Base-by-base conservation (phyloP, 2,888 invertebrate genomes). In the Conops quadrifasciatus region DNA sequence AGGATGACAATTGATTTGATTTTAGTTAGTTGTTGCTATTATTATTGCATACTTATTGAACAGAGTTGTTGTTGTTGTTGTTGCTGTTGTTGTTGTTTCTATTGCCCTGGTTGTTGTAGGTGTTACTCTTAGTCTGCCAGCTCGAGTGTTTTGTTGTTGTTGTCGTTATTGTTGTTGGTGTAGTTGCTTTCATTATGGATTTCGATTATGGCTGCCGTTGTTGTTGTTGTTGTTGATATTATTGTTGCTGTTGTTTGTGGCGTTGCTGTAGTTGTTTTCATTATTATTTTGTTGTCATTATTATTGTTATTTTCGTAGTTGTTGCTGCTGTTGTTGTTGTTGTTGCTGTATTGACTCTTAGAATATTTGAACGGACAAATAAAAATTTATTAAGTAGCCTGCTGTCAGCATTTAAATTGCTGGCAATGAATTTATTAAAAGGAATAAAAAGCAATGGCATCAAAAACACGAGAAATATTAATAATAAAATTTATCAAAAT, bases 1-100 rank as follows among this genome's bases (percentile, higher is more conserved):
- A 73, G 74, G 75, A 72, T 72, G 75, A 75, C 75, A 76, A 76
- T 76, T 76, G 75, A 76, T 75, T 76, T 75, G 75, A 76, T 74
- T 74, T 75, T 74, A 73, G 73, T 70, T 72, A 73, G 72, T 73
- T 73, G 74, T 73, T 73, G 70, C 75, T 74, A 72, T 71, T 75
- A 70, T 71, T 73, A 21, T 24, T 21, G 26, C 36, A 24, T 58
- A 28, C 24, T 24, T 58, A 58, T 58, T 58, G 24, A 26, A 15
- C 24, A 24, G 9, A 4, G 13, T 53, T 53, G 53, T 53, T 3
- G 53, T 13, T 58, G 26, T 2, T 16, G 13, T 58, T 58, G 58
- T 26, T 53, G 4, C 36, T 36, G 72, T 72, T 53, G 64, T 66
- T 72, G 75, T 66, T 63, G 70, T 63, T 69, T 65, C 71, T 64